Percentiles rank a stretch among this genome's conserved stretches.
Conservation (phyloP, 2,888 invertebrate genomes). For the Melinopterus prodromus region DNA sequence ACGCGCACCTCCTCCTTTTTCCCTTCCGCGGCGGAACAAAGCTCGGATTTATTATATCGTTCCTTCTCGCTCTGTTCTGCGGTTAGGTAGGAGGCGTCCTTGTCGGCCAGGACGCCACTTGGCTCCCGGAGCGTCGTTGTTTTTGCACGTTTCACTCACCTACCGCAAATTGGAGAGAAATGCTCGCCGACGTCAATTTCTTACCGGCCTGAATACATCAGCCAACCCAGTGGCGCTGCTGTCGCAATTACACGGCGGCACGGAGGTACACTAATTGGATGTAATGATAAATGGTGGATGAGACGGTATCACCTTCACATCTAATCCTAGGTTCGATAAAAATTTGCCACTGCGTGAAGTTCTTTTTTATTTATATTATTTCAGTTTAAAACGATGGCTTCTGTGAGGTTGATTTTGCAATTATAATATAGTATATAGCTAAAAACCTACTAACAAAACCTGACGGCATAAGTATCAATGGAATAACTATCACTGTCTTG, state of each 20-base stretch:
- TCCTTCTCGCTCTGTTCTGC: background rate
- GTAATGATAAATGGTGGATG: background rate
- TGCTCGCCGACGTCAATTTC: background rate
- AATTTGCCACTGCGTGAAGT: background rate
- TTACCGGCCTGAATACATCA: background rate
- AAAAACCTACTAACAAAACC: too few species aligned
- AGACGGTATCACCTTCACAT: background rate
- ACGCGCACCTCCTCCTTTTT: conserved; percentile 34
- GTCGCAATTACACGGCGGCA: background rate
- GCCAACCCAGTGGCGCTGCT: background rate
- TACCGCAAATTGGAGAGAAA: background rate
- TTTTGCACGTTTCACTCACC: conserved; percentile 8
- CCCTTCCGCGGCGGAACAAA: conserved; percentile 17
- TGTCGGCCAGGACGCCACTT: background rate
- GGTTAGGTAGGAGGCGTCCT: background rate
- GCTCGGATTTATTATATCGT: conserved; percentile 24
- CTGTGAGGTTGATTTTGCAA: background rate
- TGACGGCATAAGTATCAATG: too few species aligned
- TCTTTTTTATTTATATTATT: background rate
- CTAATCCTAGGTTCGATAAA: background rate
- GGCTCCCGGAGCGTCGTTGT: conserved; percentile 13
- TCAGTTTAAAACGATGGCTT: background rate
- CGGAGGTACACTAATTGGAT: background rate
- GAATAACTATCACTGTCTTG: too few species aligned
- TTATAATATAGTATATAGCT: too few species aligned